Evolutionary conservation across 2,888 invertebrate genomes (phyloP).

Genomic region (Eupsilia transversa): DNA sequence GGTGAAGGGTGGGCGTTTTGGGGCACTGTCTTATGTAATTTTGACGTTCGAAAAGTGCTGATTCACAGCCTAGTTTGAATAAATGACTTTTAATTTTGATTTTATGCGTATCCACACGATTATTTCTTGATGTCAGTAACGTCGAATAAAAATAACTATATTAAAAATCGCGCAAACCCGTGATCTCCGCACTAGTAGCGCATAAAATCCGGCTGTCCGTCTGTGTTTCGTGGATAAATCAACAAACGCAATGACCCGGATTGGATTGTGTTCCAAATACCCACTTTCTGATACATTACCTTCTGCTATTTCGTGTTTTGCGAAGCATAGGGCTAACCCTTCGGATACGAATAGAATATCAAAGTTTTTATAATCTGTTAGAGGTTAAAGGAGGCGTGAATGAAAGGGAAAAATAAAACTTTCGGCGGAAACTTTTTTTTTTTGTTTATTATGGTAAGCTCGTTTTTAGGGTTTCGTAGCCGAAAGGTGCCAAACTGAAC

Average conservation of each 20-base stretch:
- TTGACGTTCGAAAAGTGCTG: too few relatives aligned
- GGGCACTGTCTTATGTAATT: too few relatives aligned
- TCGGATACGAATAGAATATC: slow-evolving; percentile 23
- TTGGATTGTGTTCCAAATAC: slow-evolving; percentile 58
- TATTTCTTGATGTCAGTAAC: not conserved
- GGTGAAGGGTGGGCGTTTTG: too few relatives aligned
- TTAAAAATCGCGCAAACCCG: not conserved
- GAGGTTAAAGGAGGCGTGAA: slow-evolving; percentile 4
- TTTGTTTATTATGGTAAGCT: too few relatives aligned
- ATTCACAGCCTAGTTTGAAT: too few relatives aligned
- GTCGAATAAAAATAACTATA: not conserved
- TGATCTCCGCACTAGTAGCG: slow-evolving; percentile 14
- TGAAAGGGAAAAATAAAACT: not conserved
- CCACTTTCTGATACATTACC: slow-evolving; percentile 61
- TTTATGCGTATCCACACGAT: too few relatives aligned
- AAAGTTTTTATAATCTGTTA: slow-evolving; percentile 24
- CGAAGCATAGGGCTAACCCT: slow-evolving; percentile 11
- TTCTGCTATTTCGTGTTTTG: slow-evolving; percentile 44
- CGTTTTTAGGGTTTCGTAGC: not conserved
- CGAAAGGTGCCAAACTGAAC: too few relatives aligned
- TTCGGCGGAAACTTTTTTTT: not conserved
- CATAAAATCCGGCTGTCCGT: slow-evolving; percentile 54
- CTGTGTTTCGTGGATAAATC: slow-evolving; percentile 59
- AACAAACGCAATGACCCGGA: slow-evolving; percentile 55
- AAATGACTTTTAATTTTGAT: too few relatives aligned